Base-by-base conservation (phyloP, 2,797 vertebrate species). In the Malacoraja senta region DNA sequence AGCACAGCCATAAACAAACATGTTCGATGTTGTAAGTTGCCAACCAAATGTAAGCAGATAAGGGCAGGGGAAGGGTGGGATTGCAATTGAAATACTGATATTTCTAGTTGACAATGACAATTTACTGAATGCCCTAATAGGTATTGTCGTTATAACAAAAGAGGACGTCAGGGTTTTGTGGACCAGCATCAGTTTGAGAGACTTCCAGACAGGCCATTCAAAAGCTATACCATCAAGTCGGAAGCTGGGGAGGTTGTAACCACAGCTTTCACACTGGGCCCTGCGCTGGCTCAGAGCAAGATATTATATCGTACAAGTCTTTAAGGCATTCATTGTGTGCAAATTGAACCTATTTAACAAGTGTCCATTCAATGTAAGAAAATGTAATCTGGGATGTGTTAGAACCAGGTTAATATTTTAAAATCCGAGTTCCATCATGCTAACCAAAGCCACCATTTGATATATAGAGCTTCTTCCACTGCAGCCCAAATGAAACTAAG, bases 381-480 rank as follows among this genome's bases (percentile, higher is more conserved):
- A 88, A 88, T 65, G 61, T 68, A 68, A 86, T 86, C 32, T 86
- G 61, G 58, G 83, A 86, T 19, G 83, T 86, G 61, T 86, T 12
- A 29, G 53, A 86, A 29, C 61, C 12, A n/a, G 29, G n/a, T 63
- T 86, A 86, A 1, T n/a, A 17, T 86, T 61, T n/a, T 63, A 17
- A 32, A 88, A 35, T 1, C 65, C 8, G 32, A 24, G 61, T 68
- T 35, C 32, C 84, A 88, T 88, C 61, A 88, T 1, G 65, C 15
- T 35, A 32, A 88, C 63, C 8, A 68, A 88, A 24, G 21, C 15
- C 8, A 32, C n/a, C 38, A 68, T 88, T 65, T 68, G 65, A n/a
- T n/a, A 84, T 12, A 84, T 84, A 4, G 3, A 84, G 26, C 81
- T 84, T 84, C 58, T 83, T 24, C 21, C n/a, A 63, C 15, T 38